Base-by-base conservation (phyloP, 2,888 invertebrate genomes). In the Sisyra nigra region DNA sequence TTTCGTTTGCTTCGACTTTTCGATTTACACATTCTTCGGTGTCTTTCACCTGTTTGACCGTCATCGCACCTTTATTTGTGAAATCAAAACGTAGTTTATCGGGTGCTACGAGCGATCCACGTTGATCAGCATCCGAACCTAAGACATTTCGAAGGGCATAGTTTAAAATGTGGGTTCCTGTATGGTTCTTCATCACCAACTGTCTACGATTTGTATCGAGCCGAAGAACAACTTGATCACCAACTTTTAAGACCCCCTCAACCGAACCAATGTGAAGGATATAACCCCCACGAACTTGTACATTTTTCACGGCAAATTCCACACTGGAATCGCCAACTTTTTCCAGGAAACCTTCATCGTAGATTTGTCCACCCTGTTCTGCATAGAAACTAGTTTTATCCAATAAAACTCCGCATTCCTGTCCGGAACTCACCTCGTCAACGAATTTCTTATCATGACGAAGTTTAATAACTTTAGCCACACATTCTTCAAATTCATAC, bases 351-450 rank as follows among this genome's bases (percentile, higher is more conserved):
- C 98, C 98, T 57, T 88, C 87, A 60, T 99, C 98, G 60, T 77
- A 94, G 54, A 92, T 94, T 67, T 99, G 98, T 10, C 98, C 98
- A 48, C 98, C 98, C 65, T 96, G 92, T 64, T 99, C 98, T 1
- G 98, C 96, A 64, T 99, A 99, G 64, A 99, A 99, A 61, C 74
- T 84, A 0, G 97, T 98, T 54, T 71, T 74, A 60, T 98, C 89
- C 46, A 98, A 67, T 49, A 99, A 67, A 44, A 99, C 66, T 13
- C 92, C 96, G 61, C 92, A 92, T 61, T 91, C 87, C 55, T 89
- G 80, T 0, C 92, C 92, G 19, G 85, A 77, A 29, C 60, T 65
- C 7, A 93, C 82, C 59, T 77, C 69, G 48, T 86, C 69, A 0
- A 94, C 89, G 67, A 97, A 98, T 56, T 78, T 64, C 57, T 89